These are phyloP conservation scores for Odontomachus brunneus DNA, from an alignment of 1,140 invertebrate species.

Conservation along the genomic window DNA sequence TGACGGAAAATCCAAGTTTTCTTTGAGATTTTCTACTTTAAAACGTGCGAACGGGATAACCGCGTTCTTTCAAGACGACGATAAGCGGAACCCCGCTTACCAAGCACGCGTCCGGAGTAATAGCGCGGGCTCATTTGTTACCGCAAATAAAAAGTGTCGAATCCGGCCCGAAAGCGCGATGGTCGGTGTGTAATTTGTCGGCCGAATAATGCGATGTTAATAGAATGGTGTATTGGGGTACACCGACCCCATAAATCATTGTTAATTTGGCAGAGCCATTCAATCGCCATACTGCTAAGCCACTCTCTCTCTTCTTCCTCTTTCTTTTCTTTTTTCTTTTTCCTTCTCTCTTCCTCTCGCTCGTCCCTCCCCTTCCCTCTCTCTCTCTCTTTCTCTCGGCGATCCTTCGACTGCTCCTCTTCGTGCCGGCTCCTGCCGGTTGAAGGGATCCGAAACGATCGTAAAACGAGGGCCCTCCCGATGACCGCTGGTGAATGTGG, in stretches of 20 bases:
- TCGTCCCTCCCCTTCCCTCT: slow-evolving; percentile 47
- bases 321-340: slow-evolving; percentile 34
- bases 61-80: background rate
- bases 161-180: slow-evolving; percentile 54
- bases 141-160: slow-evolving; percentile 49
- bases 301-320: background rate
- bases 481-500: slow-evolving; percentile 58
- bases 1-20: no score
- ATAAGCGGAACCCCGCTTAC: background rate
- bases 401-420: slow-evolving; percentile 56
- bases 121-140: slow-evolving; percentile 53
- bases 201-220: slow-evolving; percentile 83
- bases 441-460: slow-evolving; percentile 51
- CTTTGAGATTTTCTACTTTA: background rate
- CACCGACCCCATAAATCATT: slow-evolving; percentile 82
- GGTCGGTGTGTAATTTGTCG: slow-evolving; percentile 80
- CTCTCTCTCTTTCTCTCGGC: slow-evolving; percentile 31
- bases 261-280: slow-evolving; percentile 83
- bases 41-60: background rate
- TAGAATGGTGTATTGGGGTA: slow-evolving; percentile 80
- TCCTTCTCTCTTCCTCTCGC: slow-evolving; percentile 51
- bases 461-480: slow-evolving; percentile 63
- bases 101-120: slow-evolving; percentile 30
- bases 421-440: slow-evolving; percentile 64
- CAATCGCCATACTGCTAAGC: slow-evolving; percentile 76